Evolutionary conservation across 2,888 invertebrate genomes (phyloP), one percentile per base, ranked within the genome.

Genomic region (Chloroclysta siterata): DNA sequence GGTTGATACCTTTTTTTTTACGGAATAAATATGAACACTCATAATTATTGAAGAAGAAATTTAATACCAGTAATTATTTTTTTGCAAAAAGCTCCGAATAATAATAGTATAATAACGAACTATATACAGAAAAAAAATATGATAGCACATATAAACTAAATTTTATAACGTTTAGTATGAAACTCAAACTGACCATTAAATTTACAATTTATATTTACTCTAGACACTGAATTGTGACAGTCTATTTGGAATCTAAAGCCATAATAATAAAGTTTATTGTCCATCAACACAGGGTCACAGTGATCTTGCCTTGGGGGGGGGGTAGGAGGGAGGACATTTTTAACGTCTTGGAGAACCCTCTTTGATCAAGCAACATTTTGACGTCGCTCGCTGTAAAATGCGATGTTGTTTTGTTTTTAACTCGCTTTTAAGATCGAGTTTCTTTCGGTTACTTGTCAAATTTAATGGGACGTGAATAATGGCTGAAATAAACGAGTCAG

Each of bases 351-450:
- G 36, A 80, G 78, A 71, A 80, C 86, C 88, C 88, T 82, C 85
- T 86, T 87, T 89, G 90, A 90, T 91, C 88, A 85, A 83, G 81
- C 83, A 79, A 85, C 86, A 81, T 87, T 87, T 87, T 88, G 88
- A 85, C 84, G 84, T 48, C 15, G 59, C 76, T 79, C 74, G 75
- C 76, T 77, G 73, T 72, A 74, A 73, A 73, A 73, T 68, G 71
- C 58, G 55, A 56, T 47, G 65, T 58, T 72, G 74, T 76, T 70
- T 71, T 69, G 69, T 69, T 65, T 67, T 65, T 33, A 53, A 46
- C 39, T 57, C 42, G 44, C 39, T 42, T 54, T 54, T 41, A 50
- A 39, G 47, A 60, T 57, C 48, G 46, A 41, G 39, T 55, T 58
- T 54, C 51, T 52, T 55, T 59, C 22, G 7, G n/a, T 29, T 13